A percentile compares a stretch with the other conserved stretches of the same genome.
Evolutionary conservation across 1,140 invertebrate genomes (phyloP).

Genomic region (Dysdera silvatica): DNA sequence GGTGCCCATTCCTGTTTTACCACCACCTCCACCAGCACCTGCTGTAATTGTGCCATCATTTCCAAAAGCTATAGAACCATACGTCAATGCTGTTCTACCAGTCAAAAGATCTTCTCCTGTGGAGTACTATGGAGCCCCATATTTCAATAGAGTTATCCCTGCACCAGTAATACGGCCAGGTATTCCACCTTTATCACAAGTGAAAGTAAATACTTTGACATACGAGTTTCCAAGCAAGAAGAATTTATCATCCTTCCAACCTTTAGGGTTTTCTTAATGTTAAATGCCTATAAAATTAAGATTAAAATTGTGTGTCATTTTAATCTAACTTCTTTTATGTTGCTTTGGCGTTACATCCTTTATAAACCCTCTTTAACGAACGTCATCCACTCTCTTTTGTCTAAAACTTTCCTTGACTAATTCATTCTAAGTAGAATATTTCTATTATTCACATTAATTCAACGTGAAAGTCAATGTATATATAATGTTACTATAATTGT

Average conservation of each 20-base stretch:
- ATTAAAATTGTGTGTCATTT: too few species aligned
- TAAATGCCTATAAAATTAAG: not conserved
- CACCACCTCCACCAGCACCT: not conserved
- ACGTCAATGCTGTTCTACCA: slow-evolving; percentile 1
- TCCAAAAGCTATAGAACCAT: slow-evolving; percentile 5
- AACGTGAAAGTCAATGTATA: not conserved
- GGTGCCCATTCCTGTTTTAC: not conserved
- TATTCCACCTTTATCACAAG: slow-evolving; percentile 9
- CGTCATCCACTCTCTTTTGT: not conserved
- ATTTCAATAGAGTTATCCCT: not conserved
- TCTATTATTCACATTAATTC: not conserved
- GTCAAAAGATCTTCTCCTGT: not conserved
- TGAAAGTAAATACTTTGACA: not conserved
- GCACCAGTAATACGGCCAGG: not conserved
- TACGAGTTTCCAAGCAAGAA: not conserved
- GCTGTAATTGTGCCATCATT: slow-evolving; percentile 3
- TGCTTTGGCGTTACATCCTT: not conserved
- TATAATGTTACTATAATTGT: not conserved
- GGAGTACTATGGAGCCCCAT: not conserved
- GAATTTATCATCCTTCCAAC: not conserved
- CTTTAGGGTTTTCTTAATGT: not conserved
- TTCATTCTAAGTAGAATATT: not conserved
- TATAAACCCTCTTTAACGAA: not conserved
- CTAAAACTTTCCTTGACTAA: not conserved
- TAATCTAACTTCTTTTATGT: not conserved